Evolutionary conservation across 2,113 vertebrate genomes (phyloP).

Genomic region (Osmerus mordax): DNA sequence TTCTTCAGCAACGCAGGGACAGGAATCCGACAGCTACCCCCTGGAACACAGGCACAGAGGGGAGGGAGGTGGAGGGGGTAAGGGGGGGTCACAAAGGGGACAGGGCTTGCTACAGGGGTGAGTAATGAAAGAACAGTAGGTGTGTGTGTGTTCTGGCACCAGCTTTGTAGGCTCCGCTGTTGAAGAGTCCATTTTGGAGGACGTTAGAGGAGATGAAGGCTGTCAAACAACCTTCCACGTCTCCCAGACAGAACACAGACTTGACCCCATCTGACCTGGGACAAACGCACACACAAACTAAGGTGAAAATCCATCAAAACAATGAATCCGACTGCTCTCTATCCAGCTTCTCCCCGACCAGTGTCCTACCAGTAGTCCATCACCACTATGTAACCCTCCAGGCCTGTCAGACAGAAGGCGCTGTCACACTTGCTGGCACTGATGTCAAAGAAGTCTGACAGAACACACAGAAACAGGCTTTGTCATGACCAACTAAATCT

Average conservation of each 20-base stretch:
- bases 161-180: slow-evolving; percentile 19
- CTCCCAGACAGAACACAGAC: slow-evolving; percentile 62
- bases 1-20: slow-evolving; percentile 35
- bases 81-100: not conserved
- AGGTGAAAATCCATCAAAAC: not conserved
- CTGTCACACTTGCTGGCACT: slow-evolving; percentile 47
- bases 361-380: slow-evolving; percentile 58
- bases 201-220: slow-evolving; percentile 56
- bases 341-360: not conserved
- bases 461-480: not conserved
- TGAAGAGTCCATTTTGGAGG: slow-evolving; percentile 56
- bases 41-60: slow-evolving; percentile 4
- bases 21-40: slow-evolving; percentile 22
- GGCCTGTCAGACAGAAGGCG: slow-evolving; percentile 36
- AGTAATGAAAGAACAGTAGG: not conserved
- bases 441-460: slow-evolving; percentile 58
- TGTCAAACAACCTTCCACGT: slow-evolving; percentile 53
- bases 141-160: slow-evolving; percentile 1
- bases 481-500: too few species aligned
- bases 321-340: not conserved
- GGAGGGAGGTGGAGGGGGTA: not conserved
- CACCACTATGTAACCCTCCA: slow-evolving; percentile 59
- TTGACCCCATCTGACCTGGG: slow-evolving; percentile 57
- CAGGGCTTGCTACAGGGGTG: not conserved
- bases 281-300: not conserved